A percentile compares a stretch with the other conserved stretches of the same genome.
Conservation (phyloP, 2,888 invertebrate genomes). For the Papilio demoleus region DNA sequence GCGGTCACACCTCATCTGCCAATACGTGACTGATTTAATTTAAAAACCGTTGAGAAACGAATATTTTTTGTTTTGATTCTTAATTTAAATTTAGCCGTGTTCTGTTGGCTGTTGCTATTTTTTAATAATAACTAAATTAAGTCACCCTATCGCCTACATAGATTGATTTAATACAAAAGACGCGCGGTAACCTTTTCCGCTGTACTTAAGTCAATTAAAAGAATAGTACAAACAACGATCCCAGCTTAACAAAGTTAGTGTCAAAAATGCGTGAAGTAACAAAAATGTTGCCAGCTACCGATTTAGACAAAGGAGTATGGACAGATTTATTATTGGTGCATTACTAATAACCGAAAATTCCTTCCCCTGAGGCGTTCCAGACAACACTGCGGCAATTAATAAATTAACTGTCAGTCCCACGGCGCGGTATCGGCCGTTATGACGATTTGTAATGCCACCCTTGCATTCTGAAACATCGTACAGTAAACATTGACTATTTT, state of each 20-base stretch:
- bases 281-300: background rate
- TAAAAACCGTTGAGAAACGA: slow-evolving; percentile 30
- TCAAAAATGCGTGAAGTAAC: background rate
- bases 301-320: slow-evolving; percentile 23
- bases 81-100: slow-evolving; percentile 24
- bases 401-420: slow-evolving; percentile 57
- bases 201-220: too few relatives aligned
- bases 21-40: slow-evolving; percentile 55
- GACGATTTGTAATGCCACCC: slow-evolving; percentile 63
- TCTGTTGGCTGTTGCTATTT: too few relatives aligned
- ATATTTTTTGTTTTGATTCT: slow-evolving; percentile 36
- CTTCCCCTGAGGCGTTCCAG: slow-evolving; percentile 23
- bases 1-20: slow-evolving; percentile 57
- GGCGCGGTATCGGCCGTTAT: slow-evolving; percentile 61
- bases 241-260: background rate
- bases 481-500: slow-evolving; percentile 60
- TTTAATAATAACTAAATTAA: background rate
- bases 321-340: slow-evolving; percentile 38
- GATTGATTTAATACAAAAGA: background rate
- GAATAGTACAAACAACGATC: too few relatives aligned
- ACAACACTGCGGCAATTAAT: slow-evolving; percentile 50
- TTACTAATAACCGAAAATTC: slow-evolving; percentile 40
- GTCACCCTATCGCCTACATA: background rate
- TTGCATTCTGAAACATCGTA: slow-evolving; percentile 52
- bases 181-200: too few relatives aligned